These are phyloP conservation scores for Aspidiotus rigidus DNA, from an alignment of 2,888 invertebrate genomes.

Conservation along the genomic window DNA sequence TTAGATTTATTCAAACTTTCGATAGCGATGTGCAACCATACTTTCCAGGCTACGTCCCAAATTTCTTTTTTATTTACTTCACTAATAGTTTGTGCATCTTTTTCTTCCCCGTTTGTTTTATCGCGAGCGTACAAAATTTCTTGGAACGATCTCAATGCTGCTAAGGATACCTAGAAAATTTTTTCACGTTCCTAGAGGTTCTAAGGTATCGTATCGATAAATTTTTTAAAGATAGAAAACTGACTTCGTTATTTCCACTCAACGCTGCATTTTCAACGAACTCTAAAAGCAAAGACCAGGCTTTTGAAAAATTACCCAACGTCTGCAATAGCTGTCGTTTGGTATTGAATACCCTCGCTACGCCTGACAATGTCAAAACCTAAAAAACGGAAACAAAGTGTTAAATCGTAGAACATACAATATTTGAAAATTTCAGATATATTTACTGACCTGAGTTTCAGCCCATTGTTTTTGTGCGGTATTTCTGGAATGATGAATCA, in stretches of 20 bases:
- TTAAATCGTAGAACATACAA: not conserved
- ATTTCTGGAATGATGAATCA: constrained; percentile 96
- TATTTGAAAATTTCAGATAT: not conserved
- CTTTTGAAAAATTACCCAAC: constrained; percentile 82
- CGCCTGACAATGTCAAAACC: constrained; percentile 80
- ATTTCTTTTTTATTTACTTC: constrained; percentile 45
- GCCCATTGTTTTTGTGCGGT: constrained; percentile 99
- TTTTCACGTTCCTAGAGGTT: no score
- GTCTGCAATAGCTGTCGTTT: constrained; percentile 73
- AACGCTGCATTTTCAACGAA: constrained; percentile 89
- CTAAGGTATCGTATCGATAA: no score
- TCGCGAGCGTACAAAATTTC: constrained; percentile 73
- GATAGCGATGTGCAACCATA: constrained; percentile 80
- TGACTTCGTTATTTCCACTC: constrained; percentile 82
- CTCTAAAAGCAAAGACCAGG: constrained; percentile 86
- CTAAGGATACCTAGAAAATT: constrained; percentile 63
- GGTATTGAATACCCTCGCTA: constrained; percentile 86
- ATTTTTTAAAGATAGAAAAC: not conserved
- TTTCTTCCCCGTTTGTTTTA: constrained; percentile 39
- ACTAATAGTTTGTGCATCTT: not conserved
- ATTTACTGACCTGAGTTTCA: constrained; percentile 68
- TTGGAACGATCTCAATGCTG: constrained; percentile 93
- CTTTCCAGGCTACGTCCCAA: constrained; percentile 75
- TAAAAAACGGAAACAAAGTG: constrained; percentile 40
- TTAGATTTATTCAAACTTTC: constrained; percentile 46